phyloP scores from a whole-genome alignment of 2,113 vertebrate species.

The Nansenia antarctica region DNA sequence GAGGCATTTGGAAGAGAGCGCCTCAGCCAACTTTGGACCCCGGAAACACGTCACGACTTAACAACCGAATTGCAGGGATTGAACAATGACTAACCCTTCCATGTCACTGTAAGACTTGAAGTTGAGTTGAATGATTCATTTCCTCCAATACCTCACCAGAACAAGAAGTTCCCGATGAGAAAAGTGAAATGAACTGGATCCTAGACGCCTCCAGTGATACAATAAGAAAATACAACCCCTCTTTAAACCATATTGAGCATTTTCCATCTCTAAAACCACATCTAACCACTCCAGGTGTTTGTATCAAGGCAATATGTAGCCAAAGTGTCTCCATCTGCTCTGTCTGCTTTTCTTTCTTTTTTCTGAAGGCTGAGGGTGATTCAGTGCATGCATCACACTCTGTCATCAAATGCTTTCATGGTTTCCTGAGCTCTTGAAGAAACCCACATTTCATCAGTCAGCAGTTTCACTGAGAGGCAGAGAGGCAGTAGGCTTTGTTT shows the following conservation, averaged over 20 bases:
- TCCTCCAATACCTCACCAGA: too few relatives aligned
- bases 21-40: too few relatives aligned
- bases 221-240: not conserved
- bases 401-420: constrained; percentile 62
- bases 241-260: not conserved
- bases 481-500: constrained; percentile 35
- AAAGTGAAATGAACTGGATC: too few relatives aligned
- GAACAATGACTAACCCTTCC: too few relatives aligned
- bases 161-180: too few relatives aligned
- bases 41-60: too few relatives aligned
- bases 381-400: constrained; percentile 57
- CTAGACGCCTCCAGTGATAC: too few relatives aligned
- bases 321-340: constrained; percentile 58
- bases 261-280: constrained; percentile 11
- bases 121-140: too few relatives aligned
- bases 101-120: too few relatives aligned
- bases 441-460: constrained; percentile 64
- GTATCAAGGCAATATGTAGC: constrained; percentile 14
- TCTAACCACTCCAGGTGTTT: constrained; percentile 43
- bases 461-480: constrained; percentile 43
- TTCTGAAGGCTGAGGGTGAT: constrained; percentile 23
- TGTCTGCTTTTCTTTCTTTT: constrained; percentile 43
- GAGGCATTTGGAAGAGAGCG: too few relatives aligned
- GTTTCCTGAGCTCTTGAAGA: constrained; percentile 57
- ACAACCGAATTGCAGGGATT: too few relatives aligned